These are phyloP conservation scores for Eptesicus fuscus DNA, from an alignment of 2,113 vertebrate species.

Conservation along the genomic window DNA sequence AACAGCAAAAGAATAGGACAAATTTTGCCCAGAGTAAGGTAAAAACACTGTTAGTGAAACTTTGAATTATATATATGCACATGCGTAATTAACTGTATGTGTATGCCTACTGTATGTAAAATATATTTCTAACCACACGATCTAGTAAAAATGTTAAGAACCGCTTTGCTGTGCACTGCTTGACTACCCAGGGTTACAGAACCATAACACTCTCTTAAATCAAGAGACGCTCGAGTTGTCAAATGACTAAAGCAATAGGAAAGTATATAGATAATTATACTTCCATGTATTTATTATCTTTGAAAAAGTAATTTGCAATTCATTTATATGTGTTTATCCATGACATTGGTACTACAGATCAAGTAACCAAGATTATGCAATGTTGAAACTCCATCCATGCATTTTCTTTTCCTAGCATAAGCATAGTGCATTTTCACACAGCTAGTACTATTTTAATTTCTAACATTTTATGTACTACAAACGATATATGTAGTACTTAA, in stretches of 20 bases:
- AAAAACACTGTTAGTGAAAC: not conserved
- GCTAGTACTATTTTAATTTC: not conserved
- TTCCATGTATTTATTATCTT: not conserved
- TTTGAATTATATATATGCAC: not conserved
- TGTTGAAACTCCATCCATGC: not conserved
- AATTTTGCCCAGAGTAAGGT: not conserved
- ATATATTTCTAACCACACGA: not conserved
- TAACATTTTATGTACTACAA: slow-evolving; percentile 1
- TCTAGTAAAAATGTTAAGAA: slow-evolving; percentile 13
- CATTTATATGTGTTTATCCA: not conserved
- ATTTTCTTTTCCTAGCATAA: not conserved
- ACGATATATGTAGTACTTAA: not conserved
- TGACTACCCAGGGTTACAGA: not conserved
- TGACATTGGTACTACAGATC: not conserved
- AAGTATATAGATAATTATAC: not conserved
- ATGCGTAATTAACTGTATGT: not conserved
- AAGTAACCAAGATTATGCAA: not conserved
- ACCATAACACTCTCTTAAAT: not conserved
- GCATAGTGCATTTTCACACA: not conserved
- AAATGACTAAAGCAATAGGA: not conserved
- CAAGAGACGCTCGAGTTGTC: not conserved
- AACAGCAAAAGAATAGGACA: not conserved
- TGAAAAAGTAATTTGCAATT: not conserved
- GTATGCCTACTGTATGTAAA: not conserved
- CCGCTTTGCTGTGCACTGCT: not conserved